A percentile compares a stretch with the other conserved stretches of the same genome.
phyloP scores from a whole-genome alignment of 1,140 invertebrate genomes.

The Drosophila triauraria region DNA sequence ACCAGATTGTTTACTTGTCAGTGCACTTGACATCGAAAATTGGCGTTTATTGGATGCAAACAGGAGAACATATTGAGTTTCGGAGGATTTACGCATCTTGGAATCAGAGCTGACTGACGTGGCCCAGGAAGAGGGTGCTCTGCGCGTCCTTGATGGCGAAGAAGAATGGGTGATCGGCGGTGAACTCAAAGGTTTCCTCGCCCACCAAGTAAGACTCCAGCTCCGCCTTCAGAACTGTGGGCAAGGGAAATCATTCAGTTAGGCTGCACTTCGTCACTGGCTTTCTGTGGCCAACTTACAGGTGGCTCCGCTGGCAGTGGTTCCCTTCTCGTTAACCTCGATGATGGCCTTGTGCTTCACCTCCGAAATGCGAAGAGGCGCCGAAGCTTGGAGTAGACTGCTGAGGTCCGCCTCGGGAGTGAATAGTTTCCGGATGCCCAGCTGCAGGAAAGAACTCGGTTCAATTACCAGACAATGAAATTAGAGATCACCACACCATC shows the following conservation, averaged over 20 bases:
- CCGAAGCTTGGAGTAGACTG: constrained; percentile 86
- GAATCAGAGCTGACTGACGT: constrained; percentile 36
- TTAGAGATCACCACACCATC: too few relatives aligned
- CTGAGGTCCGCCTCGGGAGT: constrained; percentile 86
- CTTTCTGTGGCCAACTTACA: constrained; percentile 49
- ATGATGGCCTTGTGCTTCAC: constrained; percentile 86
- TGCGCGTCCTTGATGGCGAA: constrained; percentile 47
- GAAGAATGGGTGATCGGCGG: constrained; percentile 68
- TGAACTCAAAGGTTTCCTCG: constrained; percentile 43
- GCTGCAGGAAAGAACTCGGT: constrained; percentile 66
- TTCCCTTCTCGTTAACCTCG: constrained; percentile 87
- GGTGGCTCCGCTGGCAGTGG: constrained; percentile 85
- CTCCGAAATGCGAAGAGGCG: constrained; percentile 85
- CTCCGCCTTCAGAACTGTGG: constrained; percentile 26
- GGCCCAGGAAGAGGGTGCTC: constrained; percentile 52
- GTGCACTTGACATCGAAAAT: constrained; percentile 34
- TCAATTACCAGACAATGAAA: neutral
- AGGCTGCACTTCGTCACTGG: neutral
- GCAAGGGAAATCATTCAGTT: neutral
- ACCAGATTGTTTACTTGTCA: constrained; percentile 11
- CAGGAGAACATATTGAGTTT: constrained; percentile 12
- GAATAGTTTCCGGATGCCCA: constrained; percentile 87
- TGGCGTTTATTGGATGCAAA: constrained; percentile 43
- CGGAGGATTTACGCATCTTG: neutral
- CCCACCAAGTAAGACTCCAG: constrained; percentile 16